Conservation (phyloP, 2,797 vertebrate genomes). For the Pseudochirops corinnae region DNA sequence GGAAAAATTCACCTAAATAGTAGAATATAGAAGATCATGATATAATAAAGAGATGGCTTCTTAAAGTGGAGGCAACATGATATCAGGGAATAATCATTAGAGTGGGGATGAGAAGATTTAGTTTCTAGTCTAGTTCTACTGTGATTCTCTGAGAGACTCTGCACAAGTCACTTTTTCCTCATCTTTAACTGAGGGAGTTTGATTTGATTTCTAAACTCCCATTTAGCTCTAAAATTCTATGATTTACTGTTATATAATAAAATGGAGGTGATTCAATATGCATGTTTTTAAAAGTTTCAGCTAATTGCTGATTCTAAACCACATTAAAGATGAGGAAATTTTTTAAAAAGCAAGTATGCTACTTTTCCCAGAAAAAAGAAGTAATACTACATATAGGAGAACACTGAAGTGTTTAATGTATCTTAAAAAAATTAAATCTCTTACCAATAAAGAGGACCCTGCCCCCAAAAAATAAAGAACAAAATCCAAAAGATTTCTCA, state of each 20-base stretch:
- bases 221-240: not conserved
- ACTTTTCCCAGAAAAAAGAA: not conserved
- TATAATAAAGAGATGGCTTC: not conserved
- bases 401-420: not conserved
- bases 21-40: not conserved
- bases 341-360: not conserved
- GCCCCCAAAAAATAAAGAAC: too few relatives aligned
- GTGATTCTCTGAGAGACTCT: not conserved
- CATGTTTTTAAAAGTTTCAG: not conserved
- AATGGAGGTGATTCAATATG: not conserved
- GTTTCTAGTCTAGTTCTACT: not conserved
- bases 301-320: not conserved
- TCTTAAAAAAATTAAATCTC: too few relatives aligned
- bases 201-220: not conserved
- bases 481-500: not conserved
- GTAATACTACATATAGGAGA: not conserved
- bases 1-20: not conserved
- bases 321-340: not conserved
- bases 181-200: not conserved
- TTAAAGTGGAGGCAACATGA: not conserved
- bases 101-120: not conserved
- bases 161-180: not conserved
- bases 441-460: too few relatives aligned
- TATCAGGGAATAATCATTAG: not conserved
- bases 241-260: not conserved